Evolutionary conservation across 2,888 invertebrate species (phyloP).

Genomic region (Ethmia dodecea): DNA sequence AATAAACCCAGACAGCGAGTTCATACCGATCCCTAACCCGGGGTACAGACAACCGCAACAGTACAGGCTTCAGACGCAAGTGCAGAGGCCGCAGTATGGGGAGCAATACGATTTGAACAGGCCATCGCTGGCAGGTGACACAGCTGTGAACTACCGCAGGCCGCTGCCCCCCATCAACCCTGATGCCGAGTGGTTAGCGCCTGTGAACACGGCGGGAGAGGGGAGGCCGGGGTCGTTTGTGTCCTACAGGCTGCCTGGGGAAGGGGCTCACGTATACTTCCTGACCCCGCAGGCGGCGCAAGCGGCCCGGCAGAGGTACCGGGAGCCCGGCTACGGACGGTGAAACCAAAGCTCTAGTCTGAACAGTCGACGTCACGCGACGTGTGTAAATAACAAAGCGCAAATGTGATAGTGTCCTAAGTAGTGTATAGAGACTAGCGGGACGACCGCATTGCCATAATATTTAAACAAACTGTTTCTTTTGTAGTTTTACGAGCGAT

Average conservation of each 20-base stretch:
- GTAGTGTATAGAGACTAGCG: slow-evolving; percentile 72
- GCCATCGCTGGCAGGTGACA: slow-evolving; percentile 64
- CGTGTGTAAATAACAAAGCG: slow-evolving; percentile 71
- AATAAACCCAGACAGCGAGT: slow-evolving; percentile 84
- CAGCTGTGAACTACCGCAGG: slow-evolving; percentile 76
- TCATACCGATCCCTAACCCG: slow-evolving; percentile 67
- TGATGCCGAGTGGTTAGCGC: slow-evolving; percentile 78
- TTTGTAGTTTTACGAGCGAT: slow-evolving; percentile 21
- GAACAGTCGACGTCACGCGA: slow-evolving; percentile 49
- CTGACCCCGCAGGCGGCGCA: slow-evolving; percentile 82
- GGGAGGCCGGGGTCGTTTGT: slow-evolving; percentile 80
- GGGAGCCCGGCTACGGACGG: slow-evolving; percentile 63
- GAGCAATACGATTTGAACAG: slow-evolving; percentile 64
- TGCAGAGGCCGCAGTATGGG: slow-evolving; percentile 51
- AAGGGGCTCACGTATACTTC: slow-evolving; percentile 88
- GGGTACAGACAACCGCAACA: slow-evolving; percentile 53
- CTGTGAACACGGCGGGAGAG: slow-evolving; percentile 54
- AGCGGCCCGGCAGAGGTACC: slow-evolving; percentile 44
- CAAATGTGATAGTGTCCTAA: slow-evolving; percentile 78
- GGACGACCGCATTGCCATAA: slow-evolving; percentile 69
- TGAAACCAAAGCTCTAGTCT: slow-evolving; percentile 75
- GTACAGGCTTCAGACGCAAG: slow-evolving; percentile 41
- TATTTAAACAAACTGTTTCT: slow-evolving; percentile 63
- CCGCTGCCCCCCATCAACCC: slow-evolving; percentile 76
- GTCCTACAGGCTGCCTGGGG: slow-evolving; percentile 85